These are phyloP conservation scores for Drosophila murphyi DNA, from an alignment of 1,140 invertebrate genomes.

Conservation along the genomic window DNA sequence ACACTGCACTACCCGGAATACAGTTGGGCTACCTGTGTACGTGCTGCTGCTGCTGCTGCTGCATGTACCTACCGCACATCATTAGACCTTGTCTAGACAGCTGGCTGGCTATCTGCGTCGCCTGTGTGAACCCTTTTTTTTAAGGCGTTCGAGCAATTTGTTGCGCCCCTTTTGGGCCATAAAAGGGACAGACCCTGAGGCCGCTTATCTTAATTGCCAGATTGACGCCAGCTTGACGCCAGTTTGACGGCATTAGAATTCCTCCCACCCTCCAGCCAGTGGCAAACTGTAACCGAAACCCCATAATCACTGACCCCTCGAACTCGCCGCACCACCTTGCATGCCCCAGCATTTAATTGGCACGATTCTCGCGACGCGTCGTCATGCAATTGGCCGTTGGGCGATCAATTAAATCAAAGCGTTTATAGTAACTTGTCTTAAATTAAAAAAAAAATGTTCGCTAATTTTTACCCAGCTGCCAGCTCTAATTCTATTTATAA, in stretches of 20 bases:
- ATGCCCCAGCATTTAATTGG: conserved; percentile 67
- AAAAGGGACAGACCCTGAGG: conserved; percentile 39
- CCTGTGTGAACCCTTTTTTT: conserved; percentile 67
- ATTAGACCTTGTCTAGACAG: conserved; percentile 75
- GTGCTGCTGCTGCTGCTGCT: neutral
- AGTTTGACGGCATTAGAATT: conserved; percentile 59
- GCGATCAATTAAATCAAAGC: conserved; percentile 66
- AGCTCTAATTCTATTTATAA: conserved; percentile 58
- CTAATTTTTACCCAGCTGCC: conserved; percentile 38
- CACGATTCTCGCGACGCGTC: conserved; percentile 72
- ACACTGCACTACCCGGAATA: conserved; percentile 18
- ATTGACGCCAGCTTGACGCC: conserved; percentile 51
- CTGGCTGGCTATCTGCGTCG: conserved; percentile 54
- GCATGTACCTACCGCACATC: conserved; percentile 66
- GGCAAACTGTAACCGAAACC: conserved; percentile 47
- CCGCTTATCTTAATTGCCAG: conserved; percentile 44
- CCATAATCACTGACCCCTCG: conserved; percentile 65
- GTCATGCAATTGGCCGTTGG: conserved; percentile 64
- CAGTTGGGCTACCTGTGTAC: neutral
- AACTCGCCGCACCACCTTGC: neutral
- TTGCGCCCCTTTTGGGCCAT: conserved; percentile 52
- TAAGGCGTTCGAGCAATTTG: conserved; percentile 50
- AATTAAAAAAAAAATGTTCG: conserved; percentile 39
- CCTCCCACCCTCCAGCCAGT: conserved; percentile 11
- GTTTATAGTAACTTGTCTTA: conserved; percentile 69